Conservation (phyloP, 2,888 invertebrate species). For the Eupithecia vulgata region DNA sequence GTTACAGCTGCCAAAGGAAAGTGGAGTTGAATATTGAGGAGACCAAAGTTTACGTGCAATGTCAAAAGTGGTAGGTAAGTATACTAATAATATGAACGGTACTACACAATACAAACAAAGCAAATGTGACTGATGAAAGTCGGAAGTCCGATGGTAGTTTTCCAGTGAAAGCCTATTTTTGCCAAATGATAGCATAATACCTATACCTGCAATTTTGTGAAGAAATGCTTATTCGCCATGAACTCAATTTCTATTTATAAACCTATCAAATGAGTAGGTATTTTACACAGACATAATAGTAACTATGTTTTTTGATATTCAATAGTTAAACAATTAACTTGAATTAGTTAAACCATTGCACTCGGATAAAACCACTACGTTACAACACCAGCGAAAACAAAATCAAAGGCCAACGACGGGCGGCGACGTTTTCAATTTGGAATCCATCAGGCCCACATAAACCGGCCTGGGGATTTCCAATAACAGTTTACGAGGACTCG, state of each 20-base stretch:
- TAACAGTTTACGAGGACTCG: conserved; percentile 55
- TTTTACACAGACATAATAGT: too few species aligned
- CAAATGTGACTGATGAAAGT: not conserved
- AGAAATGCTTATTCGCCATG: not conserved
- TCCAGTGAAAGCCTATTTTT: too few species aligned
- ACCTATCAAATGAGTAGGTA: too few species aligned
- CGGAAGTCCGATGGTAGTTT: not conserved
- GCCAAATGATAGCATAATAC: too few species aligned
- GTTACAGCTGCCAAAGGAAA: not conserved
- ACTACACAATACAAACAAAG: not conserved
- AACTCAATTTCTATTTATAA: not conserved
- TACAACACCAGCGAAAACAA: conserved; percentile 28
- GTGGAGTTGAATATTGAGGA: not conserved
- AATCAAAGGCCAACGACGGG: conserved; percentile 33
- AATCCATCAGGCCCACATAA: conserved; percentile 41
- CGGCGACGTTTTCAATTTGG: conserved; percentile 41
- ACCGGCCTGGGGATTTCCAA: conserved; percentile 51
- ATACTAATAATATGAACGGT: too few species aligned
- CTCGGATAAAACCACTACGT: conserved; percentile 1
- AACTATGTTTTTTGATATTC: not conserved
- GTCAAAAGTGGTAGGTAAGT: not conserved
- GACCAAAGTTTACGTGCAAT: not conserved
- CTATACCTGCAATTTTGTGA: too few species aligned
- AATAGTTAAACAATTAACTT: not conserved
- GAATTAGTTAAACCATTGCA: conserved; percentile 29